These are phyloP conservation scores for Macropus fuliginosus DNA, from an alignment of 2,797 vertebrate genomes.

Conservation along the genomic window DNA sequence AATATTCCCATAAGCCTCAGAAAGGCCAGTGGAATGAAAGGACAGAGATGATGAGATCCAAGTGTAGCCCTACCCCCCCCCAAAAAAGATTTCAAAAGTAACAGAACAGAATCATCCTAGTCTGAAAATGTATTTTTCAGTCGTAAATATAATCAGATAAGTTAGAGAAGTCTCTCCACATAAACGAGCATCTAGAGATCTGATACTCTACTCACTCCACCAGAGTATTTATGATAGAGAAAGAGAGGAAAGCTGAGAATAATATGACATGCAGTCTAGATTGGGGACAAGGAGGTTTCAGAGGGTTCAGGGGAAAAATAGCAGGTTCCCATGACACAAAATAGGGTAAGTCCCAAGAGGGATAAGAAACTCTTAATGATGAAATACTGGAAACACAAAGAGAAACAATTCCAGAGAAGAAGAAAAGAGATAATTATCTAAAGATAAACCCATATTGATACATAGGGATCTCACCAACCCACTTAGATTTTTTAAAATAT, in stretches of 20 bases:
- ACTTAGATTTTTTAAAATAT: background rate
- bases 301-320: background rate
- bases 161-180: background rate
- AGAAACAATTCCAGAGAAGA: background rate
- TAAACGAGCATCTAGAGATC: background rate
- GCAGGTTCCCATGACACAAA: background rate
- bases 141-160: background rate
- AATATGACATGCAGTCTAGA: background rate
- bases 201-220: background rate
- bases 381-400: background rate
- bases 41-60: background rate
- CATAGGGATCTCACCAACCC: background rate
- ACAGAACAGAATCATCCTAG: background rate
- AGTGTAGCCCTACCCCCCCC: background rate
- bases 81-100: background rate
- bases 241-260: background rate
- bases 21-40: background rate
- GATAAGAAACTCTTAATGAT: background rate
- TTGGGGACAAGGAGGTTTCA: background rate
- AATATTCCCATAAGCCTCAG: background rate
- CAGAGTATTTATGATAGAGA: background rate
- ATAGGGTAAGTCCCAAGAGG: background rate
- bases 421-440: background rate
- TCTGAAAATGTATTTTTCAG: background rate
- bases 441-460: background rate